Conservation (phyloP, 2,888 invertebrate species). For the Melieria crassipennis region DNA sequence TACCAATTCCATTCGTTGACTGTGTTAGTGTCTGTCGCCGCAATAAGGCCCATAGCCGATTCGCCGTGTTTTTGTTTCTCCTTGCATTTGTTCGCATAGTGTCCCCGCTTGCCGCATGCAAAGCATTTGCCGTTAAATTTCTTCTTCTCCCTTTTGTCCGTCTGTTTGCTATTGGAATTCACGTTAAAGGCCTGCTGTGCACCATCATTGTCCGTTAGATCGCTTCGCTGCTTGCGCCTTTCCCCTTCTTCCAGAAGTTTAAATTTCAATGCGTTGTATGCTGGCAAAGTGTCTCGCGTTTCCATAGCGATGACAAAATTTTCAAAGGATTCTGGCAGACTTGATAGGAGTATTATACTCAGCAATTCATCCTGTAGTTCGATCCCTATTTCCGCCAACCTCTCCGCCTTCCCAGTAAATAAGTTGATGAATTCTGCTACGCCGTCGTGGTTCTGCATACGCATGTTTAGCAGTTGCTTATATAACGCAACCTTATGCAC, state of each 20-base stretch:
- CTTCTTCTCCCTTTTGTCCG: slow-evolving; percentile 5
- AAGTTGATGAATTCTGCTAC: slow-evolving; percentile 32
- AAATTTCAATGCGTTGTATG: slow-evolving; percentile 28
- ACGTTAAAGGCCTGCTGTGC: slow-evolving; percentile 32
- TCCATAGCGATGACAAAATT: slow-evolving; percentile 40
- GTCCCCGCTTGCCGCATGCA: slow-evolving; percentile 12
- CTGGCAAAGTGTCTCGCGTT: slow-evolving; percentile 37
- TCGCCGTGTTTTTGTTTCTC: slow-evolving; percentile 22
- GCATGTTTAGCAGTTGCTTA: slow-evolving; percentile 36
- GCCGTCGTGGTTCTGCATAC: slow-evolving; percentile 20
- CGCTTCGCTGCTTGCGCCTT: slow-evolving; percentile 24
- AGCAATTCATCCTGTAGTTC: slow-evolving; percentile 34
- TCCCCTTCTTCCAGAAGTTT: slow-evolving; percentile 37
- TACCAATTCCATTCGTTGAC: slow-evolving; percentile 34
- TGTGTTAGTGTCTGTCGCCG: slow-evolving; percentile 25
- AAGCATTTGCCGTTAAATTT: slow-evolving; percentile 23
- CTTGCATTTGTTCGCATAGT: slow-evolving; percentile 20
- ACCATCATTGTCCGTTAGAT: slow-evolving; percentile 10
- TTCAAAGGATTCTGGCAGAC: slow-evolving; percentile 34
- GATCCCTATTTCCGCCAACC: slow-evolving; percentile 33
- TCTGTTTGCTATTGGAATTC: background rate
- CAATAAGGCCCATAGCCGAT: slow-evolving; percentile 31
- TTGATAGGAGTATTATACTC: slow-evolving; percentile 39
- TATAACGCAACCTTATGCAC: slow-evolving; percentile 38
- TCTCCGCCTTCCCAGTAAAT: slow-evolving; percentile 38